Percentiles rank a stretch among this genome's conserved stretches.
Conservation (phyloP, 2,888 invertebrate genomes). For the Blomia tropicalis region DNA sequence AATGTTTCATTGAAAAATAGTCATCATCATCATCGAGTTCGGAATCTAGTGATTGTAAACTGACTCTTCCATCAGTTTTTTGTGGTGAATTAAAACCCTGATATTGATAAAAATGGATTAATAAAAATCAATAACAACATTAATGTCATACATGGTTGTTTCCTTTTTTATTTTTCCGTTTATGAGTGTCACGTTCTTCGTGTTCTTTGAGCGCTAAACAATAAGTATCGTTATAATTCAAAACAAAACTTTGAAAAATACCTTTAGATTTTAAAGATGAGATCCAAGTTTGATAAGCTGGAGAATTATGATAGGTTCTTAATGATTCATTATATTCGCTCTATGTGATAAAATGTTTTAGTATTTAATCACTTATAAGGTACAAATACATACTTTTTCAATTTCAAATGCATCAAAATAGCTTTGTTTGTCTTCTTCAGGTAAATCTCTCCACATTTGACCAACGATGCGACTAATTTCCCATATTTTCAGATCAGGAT, state of each 20-base stretch:
- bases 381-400: conserved; percentile 56
- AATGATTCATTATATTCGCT: conserved; percentile 67
- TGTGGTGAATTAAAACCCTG: conserved; percentile 18
- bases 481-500: conserved; percentile 91
- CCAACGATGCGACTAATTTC: conserved; percentile 97
- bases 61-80: conserved; percentile 60
- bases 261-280: conserved; percentile 73
- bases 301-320: conserved; percentile 87
- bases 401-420: conserved; percentile 88
- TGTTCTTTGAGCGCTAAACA: conserved; percentile 31
- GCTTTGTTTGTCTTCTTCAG: conserved; percentile 76
- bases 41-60: conserved; percentile 91
- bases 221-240: background rate
- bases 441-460: conserved; percentile 88
- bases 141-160: background rate
- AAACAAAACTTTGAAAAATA: conserved; percentile 14
- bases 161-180: conserved; percentile 7
- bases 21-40: conserved; percentile 81
- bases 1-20: conserved; percentile 81
- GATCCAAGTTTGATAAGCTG: conserved; percentile 76
- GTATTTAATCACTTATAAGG: too few species aligned
- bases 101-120: background rate
- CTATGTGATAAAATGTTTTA: too few species aligned
- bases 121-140: background rate
- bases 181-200: conserved; percentile 27